Conservation (phyloP, 2,113 vertebrate species). For the Cephalopholis sonnerati region DNA sequence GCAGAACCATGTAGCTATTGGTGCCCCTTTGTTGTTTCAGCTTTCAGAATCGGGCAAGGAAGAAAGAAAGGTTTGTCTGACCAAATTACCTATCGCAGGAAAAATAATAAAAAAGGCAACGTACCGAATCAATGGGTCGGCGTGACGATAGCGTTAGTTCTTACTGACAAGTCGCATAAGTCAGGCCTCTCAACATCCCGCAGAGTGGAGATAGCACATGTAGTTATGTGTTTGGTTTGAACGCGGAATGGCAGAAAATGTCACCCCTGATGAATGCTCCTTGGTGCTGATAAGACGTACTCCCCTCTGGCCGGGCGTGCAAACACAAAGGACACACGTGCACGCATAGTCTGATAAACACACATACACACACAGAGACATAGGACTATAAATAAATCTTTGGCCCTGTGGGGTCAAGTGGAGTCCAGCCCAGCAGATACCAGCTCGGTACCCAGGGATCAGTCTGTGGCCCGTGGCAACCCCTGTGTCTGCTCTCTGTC, state of each 20-base stretch:
- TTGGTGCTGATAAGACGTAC: slow-evolving; percentile 60
- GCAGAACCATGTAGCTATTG: slow-evolving; percentile 61
- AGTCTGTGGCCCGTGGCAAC: slow-evolving; percentile 57
- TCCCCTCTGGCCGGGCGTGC: slow-evolving; percentile 29
- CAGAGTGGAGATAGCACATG: slow-evolving; percentile 61
- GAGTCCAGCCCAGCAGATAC: slow-evolving; percentile 77
- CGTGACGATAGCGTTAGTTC: slow-evolving; percentile 74
- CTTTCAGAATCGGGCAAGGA: slow-evolving; percentile 62
- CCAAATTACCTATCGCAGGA: slow-evolving; percentile 71
- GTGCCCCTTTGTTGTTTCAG: slow-evolving; percentile 79
- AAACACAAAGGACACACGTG: slow-evolving; percentile 54
- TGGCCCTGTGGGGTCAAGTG: slow-evolving; percentile 78
- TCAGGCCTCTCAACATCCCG: slow-evolving; percentile 69
- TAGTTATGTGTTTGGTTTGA: slow-evolving; percentile 72
- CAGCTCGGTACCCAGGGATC: slow-evolving; percentile 58
- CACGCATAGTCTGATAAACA: slow-evolving; percentile 50
- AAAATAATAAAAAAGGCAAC: slow-evolving; percentile 73
- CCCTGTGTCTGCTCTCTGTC: slow-evolving; percentile 63
- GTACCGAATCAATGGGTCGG: slow-evolving; percentile 65
- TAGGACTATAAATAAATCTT: slow-evolving; percentile 77
- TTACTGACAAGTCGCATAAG: slow-evolving; percentile 73
- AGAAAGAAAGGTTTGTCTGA: slow-evolving; percentile 76
- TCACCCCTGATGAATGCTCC: slow-evolving; percentile 68
- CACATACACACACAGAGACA: slow-evolving; percentile 11
- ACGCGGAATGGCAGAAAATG: slow-evolving; percentile 71